Conservation (phyloP, 2,113 vertebrate species). For the Martes martes region DNA sequence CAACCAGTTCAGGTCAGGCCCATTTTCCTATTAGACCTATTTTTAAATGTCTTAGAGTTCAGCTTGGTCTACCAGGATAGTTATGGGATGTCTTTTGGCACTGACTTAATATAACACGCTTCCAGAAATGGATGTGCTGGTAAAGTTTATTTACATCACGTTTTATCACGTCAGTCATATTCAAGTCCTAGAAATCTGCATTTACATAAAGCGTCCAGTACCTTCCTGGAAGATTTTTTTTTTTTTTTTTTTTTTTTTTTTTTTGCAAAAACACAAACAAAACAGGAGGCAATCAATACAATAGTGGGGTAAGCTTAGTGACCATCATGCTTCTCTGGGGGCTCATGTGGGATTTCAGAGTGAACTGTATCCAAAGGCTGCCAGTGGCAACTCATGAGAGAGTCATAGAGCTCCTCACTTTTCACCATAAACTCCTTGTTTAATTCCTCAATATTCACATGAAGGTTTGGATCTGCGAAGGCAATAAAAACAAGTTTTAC, state of each 20-base stretch:
- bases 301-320: background rate
- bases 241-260: too few species aligned
- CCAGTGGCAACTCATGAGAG: constrained; percentile 93
- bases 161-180: background rate
- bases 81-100: background rate
- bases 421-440: constrained; percentile 92
- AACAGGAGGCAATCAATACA: background rate
- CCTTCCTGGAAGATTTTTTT: background rate
- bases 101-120: background rate
- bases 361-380: constrained; percentile 90
- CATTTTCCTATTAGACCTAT: background rate
- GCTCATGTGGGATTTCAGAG: constrained; percentile 84
- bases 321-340: constrained; percentile 52
- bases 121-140: background rate
- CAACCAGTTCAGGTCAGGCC: background rate
- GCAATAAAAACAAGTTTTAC: constrained; percentile 9
- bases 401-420: constrained; percentile 93
- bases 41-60: background rate
- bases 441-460: constrained; percentile 88
- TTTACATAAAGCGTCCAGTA: background rate
- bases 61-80: background rate
- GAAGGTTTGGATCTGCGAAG: constrained; percentile 81
- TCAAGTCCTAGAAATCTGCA: background rate
- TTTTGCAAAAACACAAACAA: background rate
- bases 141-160: background rate